These are phyloP conservation scores for Lonchura striata DNA, from an alignment of 2,113 vertebrate species.

Conservation along the genomic window DNA sequence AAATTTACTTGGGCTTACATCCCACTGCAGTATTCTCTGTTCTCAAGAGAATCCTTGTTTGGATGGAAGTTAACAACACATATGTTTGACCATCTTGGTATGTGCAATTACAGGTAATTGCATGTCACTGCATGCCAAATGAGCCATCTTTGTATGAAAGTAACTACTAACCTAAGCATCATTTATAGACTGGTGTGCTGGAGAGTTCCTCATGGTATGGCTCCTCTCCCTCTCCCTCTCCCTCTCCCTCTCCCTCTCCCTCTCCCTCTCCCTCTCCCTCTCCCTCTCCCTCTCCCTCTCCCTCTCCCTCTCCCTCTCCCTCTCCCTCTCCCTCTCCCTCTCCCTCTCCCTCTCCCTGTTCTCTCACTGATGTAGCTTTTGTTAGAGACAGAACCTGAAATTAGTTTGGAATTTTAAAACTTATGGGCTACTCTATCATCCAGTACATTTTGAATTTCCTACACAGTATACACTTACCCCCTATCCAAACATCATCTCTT, in stretches of 20 bases:
- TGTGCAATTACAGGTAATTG: accelerated
- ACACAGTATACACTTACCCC: background rate
- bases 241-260: no score
- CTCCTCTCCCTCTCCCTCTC: no score
- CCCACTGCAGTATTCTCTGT: background rate
- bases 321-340: no score
- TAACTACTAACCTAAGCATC: background rate
- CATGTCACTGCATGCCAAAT: background rate
- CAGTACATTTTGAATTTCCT: background rate
- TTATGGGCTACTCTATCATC: background rate
- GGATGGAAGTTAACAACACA: background rate
- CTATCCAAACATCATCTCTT: background rate
- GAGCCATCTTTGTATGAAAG: background rate
- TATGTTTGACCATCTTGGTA: background rate
- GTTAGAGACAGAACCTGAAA: background rate
- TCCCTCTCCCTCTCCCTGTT: no score
- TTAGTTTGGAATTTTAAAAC: background rate
- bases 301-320: no score
- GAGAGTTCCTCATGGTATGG: background rate
- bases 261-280: no score
- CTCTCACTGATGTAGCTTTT: background rate
- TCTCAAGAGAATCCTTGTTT: background rate
- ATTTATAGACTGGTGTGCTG: background rate
- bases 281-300: no score
- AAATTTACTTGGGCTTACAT: background rate